Conservation (phyloP, 2,113 vertebrate genomes). For the Hyperopisus bebe region DNA sequence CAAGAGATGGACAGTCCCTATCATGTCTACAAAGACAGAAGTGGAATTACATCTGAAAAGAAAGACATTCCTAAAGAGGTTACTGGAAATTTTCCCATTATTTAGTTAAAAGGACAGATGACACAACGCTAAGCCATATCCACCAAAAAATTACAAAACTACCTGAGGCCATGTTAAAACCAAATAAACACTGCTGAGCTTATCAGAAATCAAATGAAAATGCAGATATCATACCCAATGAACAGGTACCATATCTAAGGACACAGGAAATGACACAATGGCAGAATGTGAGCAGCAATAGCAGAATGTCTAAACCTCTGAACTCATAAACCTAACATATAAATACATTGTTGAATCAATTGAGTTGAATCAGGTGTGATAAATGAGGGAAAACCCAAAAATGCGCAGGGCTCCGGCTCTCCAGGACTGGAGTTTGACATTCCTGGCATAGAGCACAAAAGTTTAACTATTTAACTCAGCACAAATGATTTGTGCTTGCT, state of each 20-base stretch:
- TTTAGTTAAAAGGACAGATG: not conserved
- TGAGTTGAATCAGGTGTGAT: too few relatives aligned
- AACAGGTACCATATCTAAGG: not conserved
- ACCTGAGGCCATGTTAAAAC: not conserved
- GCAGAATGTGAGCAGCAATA: not conserved
- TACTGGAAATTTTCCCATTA: not conserved
- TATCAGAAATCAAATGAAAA: not conserved
- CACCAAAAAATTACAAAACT: not conserved
- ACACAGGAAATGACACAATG: not conserved
- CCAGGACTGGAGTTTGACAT: too few relatives aligned
- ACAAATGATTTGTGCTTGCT: not conserved
- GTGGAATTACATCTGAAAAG: not conserved
- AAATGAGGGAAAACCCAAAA: too few relatives aligned
- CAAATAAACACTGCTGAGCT: not conserved
- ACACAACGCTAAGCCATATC: not conserved
- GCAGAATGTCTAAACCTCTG: not conserved
- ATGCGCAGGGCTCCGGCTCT: too few relatives aligned
- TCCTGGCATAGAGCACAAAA: not conserved
- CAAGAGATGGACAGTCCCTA: not conserved
- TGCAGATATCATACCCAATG: not conserved
- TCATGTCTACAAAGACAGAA: not conserved
- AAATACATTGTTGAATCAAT: not conserved
- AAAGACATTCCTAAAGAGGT: not conserved
- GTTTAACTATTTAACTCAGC: not conserved
- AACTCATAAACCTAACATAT: not conserved